Percentiles rank a stretch among this genome's conserved stretches.
These are phyloP conservation scores for Polypterus senegalus DNA, from an alignment of 2,113 vertebrate genomes.

Conservation along the genomic window DNA sequence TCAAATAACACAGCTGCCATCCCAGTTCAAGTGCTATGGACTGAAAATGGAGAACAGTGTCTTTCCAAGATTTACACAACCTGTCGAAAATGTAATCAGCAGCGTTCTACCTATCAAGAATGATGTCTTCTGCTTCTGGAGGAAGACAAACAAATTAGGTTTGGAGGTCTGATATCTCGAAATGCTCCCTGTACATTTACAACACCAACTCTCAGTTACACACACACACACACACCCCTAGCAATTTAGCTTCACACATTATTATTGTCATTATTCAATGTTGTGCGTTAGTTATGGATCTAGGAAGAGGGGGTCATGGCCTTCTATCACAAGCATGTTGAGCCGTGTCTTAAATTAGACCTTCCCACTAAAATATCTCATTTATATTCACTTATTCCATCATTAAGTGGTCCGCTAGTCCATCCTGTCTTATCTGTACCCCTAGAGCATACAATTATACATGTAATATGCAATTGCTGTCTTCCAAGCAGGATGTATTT, in stretches of 20 bases:
- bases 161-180: too few relatives aligned
- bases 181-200: too few relatives aligned
- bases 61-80: too few relatives aligned
- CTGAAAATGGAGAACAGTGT: too few relatives aligned
- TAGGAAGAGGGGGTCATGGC: constrained; percentile 4
- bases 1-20: too few relatives aligned
- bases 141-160: too few relatives aligned
- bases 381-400: constrained; percentile 27
- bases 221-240: too few relatives aligned
- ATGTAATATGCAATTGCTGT: neutral
- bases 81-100: too few relatives aligned
- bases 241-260: neutral
- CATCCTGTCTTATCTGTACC: constrained; percentile 13
- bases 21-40: too few relatives aligned
- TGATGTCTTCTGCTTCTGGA: too few relatives aligned
- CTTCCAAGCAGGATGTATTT: constrained; percentile 24
- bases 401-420: constrained; percentile 22
- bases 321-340: constrained; percentile 8
- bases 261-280: constrained; percentile 17
- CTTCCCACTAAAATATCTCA: constrained; percentile 20
- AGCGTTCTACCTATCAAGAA: too few relatives aligned
- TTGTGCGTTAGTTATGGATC: neutral
- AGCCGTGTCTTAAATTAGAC: constrained; percentile 1
- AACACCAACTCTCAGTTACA: too few relatives aligned
- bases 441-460: constrained; percentile 25